Percentiles rank a stretch among this genome's conserved stretches.
These are phyloP conservation scores for Chinchilla lanigera DNA, from an alignment of 2,113 vertebrate species.

Conservation along the genomic window DNA sequence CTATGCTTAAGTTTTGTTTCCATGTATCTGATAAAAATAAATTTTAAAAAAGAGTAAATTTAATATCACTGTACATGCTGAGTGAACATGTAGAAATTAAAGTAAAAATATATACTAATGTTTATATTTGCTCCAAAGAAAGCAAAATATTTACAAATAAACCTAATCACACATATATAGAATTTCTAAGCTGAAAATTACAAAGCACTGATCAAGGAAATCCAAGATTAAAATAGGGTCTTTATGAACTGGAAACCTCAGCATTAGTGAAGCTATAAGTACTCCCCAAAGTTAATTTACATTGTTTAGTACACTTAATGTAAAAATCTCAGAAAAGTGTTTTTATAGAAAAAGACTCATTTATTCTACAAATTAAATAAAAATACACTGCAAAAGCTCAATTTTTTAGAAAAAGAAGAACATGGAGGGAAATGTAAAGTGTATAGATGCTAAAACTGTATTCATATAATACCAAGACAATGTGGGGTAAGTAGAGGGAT, in stretches of 20 bases:
- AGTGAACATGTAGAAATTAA: neutral
- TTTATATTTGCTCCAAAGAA: neutral
- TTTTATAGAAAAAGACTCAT: neutral
- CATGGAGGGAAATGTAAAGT: neutral
- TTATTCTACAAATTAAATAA: neutral
- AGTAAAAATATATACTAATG: neutral
- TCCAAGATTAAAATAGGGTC: neutral
- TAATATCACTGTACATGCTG: neutral
- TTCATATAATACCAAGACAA: neutral
- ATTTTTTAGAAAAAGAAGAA: neutral
- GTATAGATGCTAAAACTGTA: neutral
- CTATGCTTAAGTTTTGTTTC: neutral
- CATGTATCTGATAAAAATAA: neutral
- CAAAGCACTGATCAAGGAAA: neutral
- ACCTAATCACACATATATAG: neutral
- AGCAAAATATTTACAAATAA: neutral
- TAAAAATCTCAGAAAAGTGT: neutral
- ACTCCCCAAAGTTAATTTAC: neutral
- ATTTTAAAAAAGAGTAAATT: neutral
- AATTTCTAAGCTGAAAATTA: neutral
- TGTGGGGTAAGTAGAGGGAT: neutral
- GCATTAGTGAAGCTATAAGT: neutral
- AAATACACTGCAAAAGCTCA: neutral
- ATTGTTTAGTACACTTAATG: neutral
- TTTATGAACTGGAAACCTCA: neutral